Conservation (phyloP, 2,888 invertebrate genomes). For the Cosmorhoe ocellata region DNA sequence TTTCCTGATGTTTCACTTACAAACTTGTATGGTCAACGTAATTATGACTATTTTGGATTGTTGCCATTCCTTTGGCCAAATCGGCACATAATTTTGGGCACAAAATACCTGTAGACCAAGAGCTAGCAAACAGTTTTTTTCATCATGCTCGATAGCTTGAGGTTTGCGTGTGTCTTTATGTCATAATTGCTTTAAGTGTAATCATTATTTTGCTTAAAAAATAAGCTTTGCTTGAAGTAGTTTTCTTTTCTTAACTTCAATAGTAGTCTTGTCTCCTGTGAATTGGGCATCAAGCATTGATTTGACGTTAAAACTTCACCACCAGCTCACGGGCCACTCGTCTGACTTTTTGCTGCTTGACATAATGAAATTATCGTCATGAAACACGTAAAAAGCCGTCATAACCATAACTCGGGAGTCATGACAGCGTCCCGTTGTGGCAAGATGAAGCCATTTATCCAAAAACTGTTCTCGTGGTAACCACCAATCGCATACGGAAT, state of each 20-base stretch:
- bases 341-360: conserved; percentile 23
- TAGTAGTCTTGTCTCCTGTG: too few relatives aligned
- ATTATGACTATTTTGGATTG: conserved; percentile 21
- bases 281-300: background rate
- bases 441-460: conserved; percentile 78
- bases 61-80: conserved; percentile 12
- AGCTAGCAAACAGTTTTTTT: conserved; percentile 1
- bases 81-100: conserved; percentile 13
- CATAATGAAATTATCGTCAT: conserved; percentile 61
- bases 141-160: conserved; percentile 6
- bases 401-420: conserved; percentile 57
- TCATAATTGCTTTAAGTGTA: too few relatives aligned
- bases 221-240: too few relatives aligned
- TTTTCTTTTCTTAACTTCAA: too few relatives aligned
- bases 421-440: conserved; percentile 54
- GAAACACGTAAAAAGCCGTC: conserved; percentile 56
- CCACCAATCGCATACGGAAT: conserved; percentile 67
- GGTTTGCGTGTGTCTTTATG: background rate
- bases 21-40: conserved; percentile 5
- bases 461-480: conserved; percentile 56
- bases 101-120: conserved; percentile 3
- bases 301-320: conserved; percentile 1
- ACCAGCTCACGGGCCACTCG: conserved; percentile 2
- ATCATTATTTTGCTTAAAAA: too few relatives aligned
- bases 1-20: conserved; percentile 26